A percentile compares a stretch with the other conserved stretches of the same genome.
Evolutionary conservation across 2,113 vertebrate genomes (phyloP).

Genomic region (Notiomystis cincta): DNA sequence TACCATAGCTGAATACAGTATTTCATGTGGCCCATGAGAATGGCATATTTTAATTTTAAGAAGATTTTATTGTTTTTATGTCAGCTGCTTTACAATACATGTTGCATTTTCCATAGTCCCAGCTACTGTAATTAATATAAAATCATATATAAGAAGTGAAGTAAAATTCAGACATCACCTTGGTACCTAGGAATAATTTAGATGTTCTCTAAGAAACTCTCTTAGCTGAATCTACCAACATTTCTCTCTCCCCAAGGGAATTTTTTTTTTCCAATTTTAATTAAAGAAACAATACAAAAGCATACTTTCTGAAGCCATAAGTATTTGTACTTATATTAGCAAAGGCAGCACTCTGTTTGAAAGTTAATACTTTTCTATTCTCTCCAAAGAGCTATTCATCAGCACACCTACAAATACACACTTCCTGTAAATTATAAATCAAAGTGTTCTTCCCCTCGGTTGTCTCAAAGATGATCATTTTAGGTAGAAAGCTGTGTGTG

Average conservation of each 20-base stretch:
- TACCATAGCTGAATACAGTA: not conserved
- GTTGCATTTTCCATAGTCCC: not conserved
- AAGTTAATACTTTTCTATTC: not conserved
- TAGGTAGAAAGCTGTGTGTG: not conserved
- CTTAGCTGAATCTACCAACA: not conserved
- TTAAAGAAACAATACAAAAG: not conserved
- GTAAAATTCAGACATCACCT: not conserved
- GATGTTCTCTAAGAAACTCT: not conserved
- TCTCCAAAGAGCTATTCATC: not conserved
- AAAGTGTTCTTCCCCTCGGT: not conserved
- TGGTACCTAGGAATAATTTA: not conserved
- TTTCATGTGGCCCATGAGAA: not conserved
- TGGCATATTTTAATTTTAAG: not conserved
- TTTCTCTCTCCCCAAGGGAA: not conserved
- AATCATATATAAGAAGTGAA: not conserved
- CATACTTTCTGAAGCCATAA: not conserved
- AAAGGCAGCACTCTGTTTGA: not conserved
- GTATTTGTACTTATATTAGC: not conserved
- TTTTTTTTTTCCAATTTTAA: not conserved
- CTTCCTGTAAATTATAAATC: constrained; percentile 6
- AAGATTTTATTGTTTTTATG: not conserved
- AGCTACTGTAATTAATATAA: not conserved
- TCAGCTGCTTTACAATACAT: not conserved
- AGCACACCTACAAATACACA: not conserved
- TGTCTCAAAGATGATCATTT: not conserved